A percentile compares a stretch with the other conserved stretches of the same genome.
These are phyloP conservation scores for Lepidochrysops patricia DNA, from an alignment of 2,888 invertebrate genomes.

Conservation along the genomic window DNA sequence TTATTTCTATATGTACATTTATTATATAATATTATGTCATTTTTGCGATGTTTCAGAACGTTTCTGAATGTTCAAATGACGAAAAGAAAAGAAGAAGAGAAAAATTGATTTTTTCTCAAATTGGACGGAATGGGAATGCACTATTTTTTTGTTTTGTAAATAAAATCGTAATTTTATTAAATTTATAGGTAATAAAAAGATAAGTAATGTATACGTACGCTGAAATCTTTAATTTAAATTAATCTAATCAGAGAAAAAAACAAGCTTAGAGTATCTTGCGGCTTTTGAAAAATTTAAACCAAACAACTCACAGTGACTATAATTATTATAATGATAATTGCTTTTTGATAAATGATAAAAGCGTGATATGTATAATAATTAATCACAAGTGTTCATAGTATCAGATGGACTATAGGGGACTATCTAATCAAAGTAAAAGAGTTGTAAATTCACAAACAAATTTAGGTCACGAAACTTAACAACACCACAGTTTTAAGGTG, in stretches of 20 bases:
- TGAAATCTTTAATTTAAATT: neutral
- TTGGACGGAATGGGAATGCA: conserved; percentile 22
- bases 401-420: neutral
- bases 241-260: neutral
- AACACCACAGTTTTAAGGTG: neutral
- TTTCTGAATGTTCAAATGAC: neutral
- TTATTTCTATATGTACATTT: too few species aligned
- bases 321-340: neutral
- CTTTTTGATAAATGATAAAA: neutral
- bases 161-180: conserved; percentile 8
- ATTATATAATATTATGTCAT: too few species aligned
- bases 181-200: neutral
- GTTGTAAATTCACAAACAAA: neutral
- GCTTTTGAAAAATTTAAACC: neutral
- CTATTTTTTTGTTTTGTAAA: conserved; percentile 28
- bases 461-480: neutral
- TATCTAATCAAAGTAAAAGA: neutral
- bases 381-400: neutral
- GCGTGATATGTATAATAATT: neutral
- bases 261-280: neutral
- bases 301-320: neutral
- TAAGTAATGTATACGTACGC: neutral
- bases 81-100: conserved; percentile 19
- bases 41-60: conserved; percentile 26
- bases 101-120: conserved; percentile 28